Evolutionary conservation across 2,113 vertebrate species (phyloP).

Genomic region (Sigmodon hispidus): DNA sequence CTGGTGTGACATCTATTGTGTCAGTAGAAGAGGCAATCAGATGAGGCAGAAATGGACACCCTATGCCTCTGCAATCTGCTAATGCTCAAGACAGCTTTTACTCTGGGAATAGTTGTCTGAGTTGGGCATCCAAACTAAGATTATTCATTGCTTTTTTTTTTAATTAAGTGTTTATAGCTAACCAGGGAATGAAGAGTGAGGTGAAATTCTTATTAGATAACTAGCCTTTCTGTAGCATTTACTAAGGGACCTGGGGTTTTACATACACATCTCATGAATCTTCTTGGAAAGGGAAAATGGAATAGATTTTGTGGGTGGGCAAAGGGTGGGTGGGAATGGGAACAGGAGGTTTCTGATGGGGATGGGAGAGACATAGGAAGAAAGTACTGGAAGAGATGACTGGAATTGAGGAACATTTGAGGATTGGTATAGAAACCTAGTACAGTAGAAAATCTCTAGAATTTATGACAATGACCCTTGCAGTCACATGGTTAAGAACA

Average conservation of each 20-base stretch:
- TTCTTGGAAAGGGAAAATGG: background rate
- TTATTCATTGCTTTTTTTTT: conserved; percentile 51
- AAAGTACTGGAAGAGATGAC: background rate
- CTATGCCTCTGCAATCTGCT: conserved; percentile 59
- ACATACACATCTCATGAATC: background rate
- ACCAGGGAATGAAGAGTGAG: background rate
- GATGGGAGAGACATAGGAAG: background rate
- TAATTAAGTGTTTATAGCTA: conserved; percentile 41
- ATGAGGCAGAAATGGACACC: conserved; percentile 43
- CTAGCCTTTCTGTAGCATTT: background rate
- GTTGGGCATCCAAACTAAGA: conserved; percentile 16
- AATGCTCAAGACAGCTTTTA: conserved; percentile 29
- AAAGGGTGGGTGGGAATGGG: background rate
- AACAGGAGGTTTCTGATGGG: background rate
- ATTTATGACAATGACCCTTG: background rate
- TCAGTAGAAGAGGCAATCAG: conserved; percentile 67
- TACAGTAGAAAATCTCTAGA: background rate
- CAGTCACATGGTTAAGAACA: background rate
- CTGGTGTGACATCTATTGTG: conserved; percentile 64
- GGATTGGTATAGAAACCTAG: background rate
- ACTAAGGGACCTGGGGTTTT: background rate
- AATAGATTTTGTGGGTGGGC: background rate
- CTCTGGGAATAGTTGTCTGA: conserved; percentile 36
- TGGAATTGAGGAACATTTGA: background rate
- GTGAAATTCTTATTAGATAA: conserved; percentile 41